Evolutionary conservation across 2,113 vertebrate species (phyloP).

Genomic region (Pterocles burchelli): DNA sequence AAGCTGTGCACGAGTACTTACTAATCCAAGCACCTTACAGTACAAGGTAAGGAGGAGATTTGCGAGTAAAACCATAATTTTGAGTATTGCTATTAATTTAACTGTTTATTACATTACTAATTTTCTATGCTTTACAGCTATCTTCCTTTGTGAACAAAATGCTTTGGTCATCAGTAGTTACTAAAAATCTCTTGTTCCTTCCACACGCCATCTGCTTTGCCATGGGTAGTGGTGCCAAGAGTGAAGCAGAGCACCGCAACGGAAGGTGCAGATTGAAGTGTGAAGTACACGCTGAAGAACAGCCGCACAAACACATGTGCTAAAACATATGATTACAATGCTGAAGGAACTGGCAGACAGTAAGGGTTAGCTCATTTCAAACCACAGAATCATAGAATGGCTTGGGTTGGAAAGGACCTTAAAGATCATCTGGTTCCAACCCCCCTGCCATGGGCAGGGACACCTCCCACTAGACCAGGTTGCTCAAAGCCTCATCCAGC

Average conservation of each 20-base stretch:
- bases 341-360: not conserved
- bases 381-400: no score
- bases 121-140: not conserved
- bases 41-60: not conserved
- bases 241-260: not conserved
- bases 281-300: not conserved
- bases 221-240: not conserved
- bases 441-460: no score
- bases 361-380: not conserved
- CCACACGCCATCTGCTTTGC: accelerated
- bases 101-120: not conserved
- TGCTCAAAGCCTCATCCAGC: no score
- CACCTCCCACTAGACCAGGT: no score
- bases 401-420: no score
- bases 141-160: not conserved
- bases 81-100: not conserved
- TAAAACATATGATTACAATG: not conserved
- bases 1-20: not conserved
- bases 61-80: not conserved
- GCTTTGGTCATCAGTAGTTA: not conserved
- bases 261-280: not conserved
- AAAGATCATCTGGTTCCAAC: no score
- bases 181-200: not conserved
- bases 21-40: not conserved
- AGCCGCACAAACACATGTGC: not conserved